These are phyloP conservation scores for Leptosomus discolor DNA, from an alignment of 2,113 vertebrate genomes.

Conservation along the genomic window DNA sequence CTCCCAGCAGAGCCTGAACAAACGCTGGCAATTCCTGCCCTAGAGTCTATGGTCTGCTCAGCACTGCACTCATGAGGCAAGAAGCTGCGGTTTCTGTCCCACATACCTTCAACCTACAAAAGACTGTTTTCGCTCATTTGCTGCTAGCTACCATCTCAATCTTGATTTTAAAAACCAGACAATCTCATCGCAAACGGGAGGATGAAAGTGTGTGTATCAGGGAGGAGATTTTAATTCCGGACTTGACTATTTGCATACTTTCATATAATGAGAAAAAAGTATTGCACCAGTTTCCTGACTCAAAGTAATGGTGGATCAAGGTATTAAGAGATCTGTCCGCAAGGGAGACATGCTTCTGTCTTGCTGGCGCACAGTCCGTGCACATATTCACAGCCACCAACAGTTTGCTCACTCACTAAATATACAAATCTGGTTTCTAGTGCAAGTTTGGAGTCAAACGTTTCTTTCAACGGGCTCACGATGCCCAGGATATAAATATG, in stretches of 20 bases:
- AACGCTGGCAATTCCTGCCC: background rate
- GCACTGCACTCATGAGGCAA: conserved; percentile 28
- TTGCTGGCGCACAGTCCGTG: conserved; percentile 31
- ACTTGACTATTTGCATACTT: background rate
- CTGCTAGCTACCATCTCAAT: background rate
- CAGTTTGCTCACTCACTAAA: conserved; percentile 66
- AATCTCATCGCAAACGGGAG: background rate
- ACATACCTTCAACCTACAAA: background rate
- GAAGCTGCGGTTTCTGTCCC: background rate
- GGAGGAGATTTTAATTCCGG: background rate
- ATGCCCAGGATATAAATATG: conserved; percentile 29
- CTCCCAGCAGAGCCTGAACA: background rate
- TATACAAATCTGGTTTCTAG: conserved; percentile 69
- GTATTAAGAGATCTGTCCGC: background rate
- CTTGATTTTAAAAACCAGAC: background rate
- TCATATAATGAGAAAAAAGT: background rate
- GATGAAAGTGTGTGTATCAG: background rate
- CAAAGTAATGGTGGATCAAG: background rate
- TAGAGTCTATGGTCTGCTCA: background rate
- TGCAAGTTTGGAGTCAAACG: conserved; percentile 65
- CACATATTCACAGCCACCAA: conserved; percentile 60
- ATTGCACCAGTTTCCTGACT: background rate
- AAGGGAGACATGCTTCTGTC: background rate
- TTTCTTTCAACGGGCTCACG: conserved; percentile 53
- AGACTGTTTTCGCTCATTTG: background rate